A percentile compares a stretch with the other conserved stretches of the same genome.
Evolutionary conservation across 2,113 vertebrate genomes (phyloP).

Genomic region (Picathartes gymnocephalus): DNA sequence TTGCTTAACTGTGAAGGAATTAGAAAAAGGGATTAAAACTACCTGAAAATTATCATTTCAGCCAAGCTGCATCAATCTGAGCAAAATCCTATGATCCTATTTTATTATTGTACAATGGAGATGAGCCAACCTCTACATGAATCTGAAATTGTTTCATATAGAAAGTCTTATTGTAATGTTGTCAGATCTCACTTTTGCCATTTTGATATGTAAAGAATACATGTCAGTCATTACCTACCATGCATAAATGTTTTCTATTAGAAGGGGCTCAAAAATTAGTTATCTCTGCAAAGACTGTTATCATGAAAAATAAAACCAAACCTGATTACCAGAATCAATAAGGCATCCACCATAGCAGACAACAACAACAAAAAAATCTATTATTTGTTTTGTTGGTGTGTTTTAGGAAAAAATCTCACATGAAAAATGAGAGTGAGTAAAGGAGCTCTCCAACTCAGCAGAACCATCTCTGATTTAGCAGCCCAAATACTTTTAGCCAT

Average conservation of each 20-base stretch:
- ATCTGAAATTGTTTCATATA: background rate
- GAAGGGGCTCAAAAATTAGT: background rate
- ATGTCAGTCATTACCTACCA: background rate
- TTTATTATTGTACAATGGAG: background rate
- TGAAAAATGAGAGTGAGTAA: background rate
- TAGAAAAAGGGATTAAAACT: background rate
- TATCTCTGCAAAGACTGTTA: background rate
- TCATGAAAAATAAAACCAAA: background rate
- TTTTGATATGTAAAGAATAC: background rate
- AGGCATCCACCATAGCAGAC: background rate
- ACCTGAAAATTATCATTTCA: background rate
- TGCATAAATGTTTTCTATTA: background rate
- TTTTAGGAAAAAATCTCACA: background rate
- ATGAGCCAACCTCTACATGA: background rate
- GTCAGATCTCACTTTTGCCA: background rate
- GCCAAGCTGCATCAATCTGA: background rate
- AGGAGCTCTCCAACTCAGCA: background rate
- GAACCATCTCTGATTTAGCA: background rate
- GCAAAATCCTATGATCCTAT: background rate
- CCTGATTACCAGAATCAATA: background rate
- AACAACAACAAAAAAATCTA: background rate
- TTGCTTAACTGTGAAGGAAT: constrained; percentile 81
- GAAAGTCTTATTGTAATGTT: background rate
- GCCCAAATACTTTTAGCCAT: background rate
- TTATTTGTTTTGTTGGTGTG: background rate